Conservation (phyloP, 2,888 invertebrate genomes). For the Spodoptera exigua region DNA sequence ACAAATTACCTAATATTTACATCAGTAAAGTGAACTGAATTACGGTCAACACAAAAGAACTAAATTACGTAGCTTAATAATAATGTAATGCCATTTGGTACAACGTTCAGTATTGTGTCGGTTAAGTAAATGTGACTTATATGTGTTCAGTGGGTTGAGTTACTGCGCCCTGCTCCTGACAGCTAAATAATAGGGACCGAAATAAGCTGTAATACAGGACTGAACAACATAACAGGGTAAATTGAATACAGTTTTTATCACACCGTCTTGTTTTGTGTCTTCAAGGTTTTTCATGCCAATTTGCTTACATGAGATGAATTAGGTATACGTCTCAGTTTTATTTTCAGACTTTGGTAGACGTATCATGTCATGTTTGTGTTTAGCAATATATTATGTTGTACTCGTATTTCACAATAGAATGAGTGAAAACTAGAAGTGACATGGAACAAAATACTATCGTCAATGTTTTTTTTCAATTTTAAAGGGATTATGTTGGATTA, state of each 20-base stretch:
- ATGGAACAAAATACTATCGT: too few species aligned
- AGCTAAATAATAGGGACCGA: constrained; percentile 64
- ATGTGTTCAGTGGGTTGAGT: constrained; percentile 56
- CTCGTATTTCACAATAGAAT: too few species aligned
- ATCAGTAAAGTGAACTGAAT: constrained; percentile 18
- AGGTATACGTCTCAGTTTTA: too few species aligned
- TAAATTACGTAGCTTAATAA: constrained; percentile 16
- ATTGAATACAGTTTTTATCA: constrained; percentile 39
- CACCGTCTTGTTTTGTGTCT: constrained; percentile 1
- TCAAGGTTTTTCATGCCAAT: background rate
- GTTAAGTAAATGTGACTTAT: constrained; percentile 48
- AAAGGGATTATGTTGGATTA: too few species aligned
- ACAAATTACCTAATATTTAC: constrained; percentile 26
- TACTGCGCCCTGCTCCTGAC: constrained; percentile 62
- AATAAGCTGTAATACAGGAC: constrained; percentile 52
- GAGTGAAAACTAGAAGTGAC: too few species aligned
- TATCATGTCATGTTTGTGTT: too few species aligned
- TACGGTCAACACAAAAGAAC: constrained; percentile 30
- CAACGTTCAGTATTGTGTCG: constrained; percentile 37
- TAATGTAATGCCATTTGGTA: constrained; percentile 32
- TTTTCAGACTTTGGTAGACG: too few species aligned
- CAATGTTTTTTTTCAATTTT: too few species aligned
- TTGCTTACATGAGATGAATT: too few species aligned
- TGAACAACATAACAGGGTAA: constrained; percentile 28
- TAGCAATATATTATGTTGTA: too few species aligned